These are phyloP conservation scores for Menura novaehollandiae DNA, from an alignment of 2,113 vertebrate species.

Conservation along the genomic window DNA sequence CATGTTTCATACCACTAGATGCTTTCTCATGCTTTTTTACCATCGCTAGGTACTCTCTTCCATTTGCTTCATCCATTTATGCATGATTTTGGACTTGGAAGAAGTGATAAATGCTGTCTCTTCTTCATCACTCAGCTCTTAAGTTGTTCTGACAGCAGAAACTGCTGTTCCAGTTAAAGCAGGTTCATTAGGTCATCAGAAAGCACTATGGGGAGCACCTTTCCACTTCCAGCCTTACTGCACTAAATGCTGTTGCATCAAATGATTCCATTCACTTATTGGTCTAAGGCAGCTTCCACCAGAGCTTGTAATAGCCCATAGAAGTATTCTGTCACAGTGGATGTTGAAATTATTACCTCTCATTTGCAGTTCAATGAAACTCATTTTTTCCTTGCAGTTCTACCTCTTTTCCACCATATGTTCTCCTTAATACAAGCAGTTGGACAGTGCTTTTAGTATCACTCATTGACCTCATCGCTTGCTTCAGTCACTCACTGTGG, in stretches of 20 bases:
- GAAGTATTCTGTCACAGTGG: not conserved
- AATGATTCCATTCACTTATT: not conserved
- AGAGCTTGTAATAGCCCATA: not conserved
- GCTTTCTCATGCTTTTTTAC: not conserved
- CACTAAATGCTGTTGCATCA: not conserved
- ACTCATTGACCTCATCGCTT: not conserved
- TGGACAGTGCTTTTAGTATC: not conserved
- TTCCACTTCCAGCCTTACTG: not conserved
- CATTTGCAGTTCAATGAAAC: not conserved
- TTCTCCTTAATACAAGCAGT: not conserved
- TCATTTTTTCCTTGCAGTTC: not conserved
- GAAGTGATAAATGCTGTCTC: not conserved
- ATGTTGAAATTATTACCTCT: slow-evolving; percentile 1
- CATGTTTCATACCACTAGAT: not conserved
- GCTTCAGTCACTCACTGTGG: not conserved
- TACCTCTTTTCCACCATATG: not conserved
- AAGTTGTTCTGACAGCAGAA: slow-evolving; percentile 6
- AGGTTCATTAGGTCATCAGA: slow-evolving; percentile 2
- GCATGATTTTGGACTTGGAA: not conserved
- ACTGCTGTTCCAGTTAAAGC: not conserved
- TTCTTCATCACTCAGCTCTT: not conserved
- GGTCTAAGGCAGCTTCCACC: not conserved
- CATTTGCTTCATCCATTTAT: slow-evolving; percentile 37
- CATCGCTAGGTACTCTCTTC: not conserved
- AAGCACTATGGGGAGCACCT: not conserved